A percentile compares a stretch with the other conserved stretches of the same genome.
Evolutionary conservation across 2,797 vertebrate genomes (phyloP).

Genomic region (Neomorphus geoffroyi): DNA sequence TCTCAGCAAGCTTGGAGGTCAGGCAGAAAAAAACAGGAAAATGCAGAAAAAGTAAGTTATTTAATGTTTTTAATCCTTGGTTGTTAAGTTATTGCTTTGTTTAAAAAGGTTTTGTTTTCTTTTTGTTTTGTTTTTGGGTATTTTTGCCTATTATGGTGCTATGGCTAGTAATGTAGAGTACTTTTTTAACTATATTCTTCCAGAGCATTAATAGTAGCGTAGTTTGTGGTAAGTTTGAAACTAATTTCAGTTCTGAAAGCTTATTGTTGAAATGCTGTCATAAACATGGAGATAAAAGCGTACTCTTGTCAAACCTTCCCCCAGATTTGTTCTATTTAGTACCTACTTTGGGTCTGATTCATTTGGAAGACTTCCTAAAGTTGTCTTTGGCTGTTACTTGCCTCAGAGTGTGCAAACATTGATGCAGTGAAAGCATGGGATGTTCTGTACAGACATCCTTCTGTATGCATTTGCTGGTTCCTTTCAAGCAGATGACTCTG

Average conservation of each 20-base stretch:
- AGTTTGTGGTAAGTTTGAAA: neutral
- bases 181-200: neutral
- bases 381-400: neutral
- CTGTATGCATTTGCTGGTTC: neutral
- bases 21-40: slow-evolving; percentile 93
- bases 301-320: neutral
- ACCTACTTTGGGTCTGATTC: neutral
- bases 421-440: neutral
- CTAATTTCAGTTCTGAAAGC: neutral
- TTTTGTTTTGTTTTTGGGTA: neutral
- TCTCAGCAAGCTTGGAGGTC: slow-evolving; percentile 88
- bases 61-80: neutral
- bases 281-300: neutral
- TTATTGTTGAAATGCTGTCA: neutral
- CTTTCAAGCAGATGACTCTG: neutral
- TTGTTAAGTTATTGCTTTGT: neutral
- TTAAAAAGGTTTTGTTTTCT: neutral
- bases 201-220: neutral
- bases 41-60: slow-evolving; percentile 95
- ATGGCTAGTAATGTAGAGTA: neutral
- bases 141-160: neutral
- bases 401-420: neutral
- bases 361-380: neutral
- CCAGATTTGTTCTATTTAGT: neutral
- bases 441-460: neutral